A percentile compares a stretch with the other conserved stretches of the same genome.
phyloP scores from a whole-genome alignment of 1,140 invertebrate genomes.

The Achatina immaculata region DNA sequence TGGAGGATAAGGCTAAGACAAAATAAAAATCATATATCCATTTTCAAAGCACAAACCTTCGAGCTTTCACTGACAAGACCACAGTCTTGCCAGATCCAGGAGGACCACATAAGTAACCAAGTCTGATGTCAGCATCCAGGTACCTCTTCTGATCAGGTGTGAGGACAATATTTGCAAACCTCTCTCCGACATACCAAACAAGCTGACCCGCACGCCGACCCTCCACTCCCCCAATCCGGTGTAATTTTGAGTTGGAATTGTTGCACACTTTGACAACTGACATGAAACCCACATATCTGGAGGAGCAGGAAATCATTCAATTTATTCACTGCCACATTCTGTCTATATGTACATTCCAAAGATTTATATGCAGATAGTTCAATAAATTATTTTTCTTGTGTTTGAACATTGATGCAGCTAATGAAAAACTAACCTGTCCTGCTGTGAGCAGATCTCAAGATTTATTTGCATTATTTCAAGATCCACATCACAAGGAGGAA shows the following conservation, averaged over 20 bases:
- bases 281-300: constrained; percentile 32
- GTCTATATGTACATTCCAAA: background rate
- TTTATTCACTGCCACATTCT: no score
- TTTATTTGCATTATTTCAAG: no score
- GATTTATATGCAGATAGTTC: no score
- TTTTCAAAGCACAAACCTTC: constrained; percentile 28
- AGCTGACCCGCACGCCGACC: constrained; percentile 20
- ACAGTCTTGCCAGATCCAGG: constrained; percentile 46
- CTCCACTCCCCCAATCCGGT: background rate
- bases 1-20: no score
- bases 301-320: no score
- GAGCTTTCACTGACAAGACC: constrained; percentile 35
- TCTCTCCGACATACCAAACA: background rate
- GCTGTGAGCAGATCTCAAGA: no score
- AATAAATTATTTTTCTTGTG: no score
- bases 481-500: no score
- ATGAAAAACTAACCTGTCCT: no score
- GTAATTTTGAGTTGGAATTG: background rate
- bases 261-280: constrained; percentile 6
- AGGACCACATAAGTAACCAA: constrained; percentile 41
- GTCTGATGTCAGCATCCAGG: background rate
- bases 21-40: no score
- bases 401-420: no score
- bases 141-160: constrained; percentile 18
- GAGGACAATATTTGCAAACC: constrained; percentile 30